These are phyloP conservation scores for Ichneumoninae sp. DNA, from an alignment of 2,888 invertebrate genomes.

Conservation along the genomic window DNA sequence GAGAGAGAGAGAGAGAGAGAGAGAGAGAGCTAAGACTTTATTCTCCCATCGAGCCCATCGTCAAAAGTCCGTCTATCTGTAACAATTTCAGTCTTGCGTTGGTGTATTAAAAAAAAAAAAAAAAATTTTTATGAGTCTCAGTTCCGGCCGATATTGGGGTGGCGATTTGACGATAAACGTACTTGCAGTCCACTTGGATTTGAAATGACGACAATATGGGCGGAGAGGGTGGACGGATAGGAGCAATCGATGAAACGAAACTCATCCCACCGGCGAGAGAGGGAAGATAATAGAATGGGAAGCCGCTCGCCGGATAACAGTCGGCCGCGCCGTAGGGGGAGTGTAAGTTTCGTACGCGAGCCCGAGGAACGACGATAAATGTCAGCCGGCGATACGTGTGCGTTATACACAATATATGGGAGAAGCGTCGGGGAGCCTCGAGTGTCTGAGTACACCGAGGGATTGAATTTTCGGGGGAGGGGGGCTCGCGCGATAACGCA, in stretches of 20 bases:
- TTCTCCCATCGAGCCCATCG: background rate
- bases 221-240: too few relatives aligned
- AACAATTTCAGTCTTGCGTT: background rate
- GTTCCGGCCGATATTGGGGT: too few relatives aligned
- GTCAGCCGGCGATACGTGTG: slow-evolving; percentile 73
- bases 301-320: slow-evolving; percentile 50
- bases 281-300: slow-evolving; percentile 30
- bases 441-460: slow-evolving; percentile 34
- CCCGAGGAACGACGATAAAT: slow-evolving; percentile 64
- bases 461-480: slow-evolving; percentile 52
- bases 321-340: background rate
- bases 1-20: slow-evolving; percentile 1
- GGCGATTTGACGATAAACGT: slow-evolving; percentile 30
- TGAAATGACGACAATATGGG: too few relatives aligned
- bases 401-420: slow-evolving; percentile 63
- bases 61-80: background rate
- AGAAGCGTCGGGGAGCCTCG: slow-evolving; percentile 56
- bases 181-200: slow-evolving; percentile 56
- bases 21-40: background rate
- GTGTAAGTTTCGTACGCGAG: slow-evolving; percentile 23
- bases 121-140: slow-evolving; percentile 28
- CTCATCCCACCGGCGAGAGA: slow-evolving; percentile 19
- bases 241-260: background rate
- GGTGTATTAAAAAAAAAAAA: background rate
- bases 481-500: slow-evolving; percentile 66